Evolutionary conservation across 2,113 vertebrate genomes (phyloP).

Genomic region (Hypocryptadius cinnamomeus): DNA sequence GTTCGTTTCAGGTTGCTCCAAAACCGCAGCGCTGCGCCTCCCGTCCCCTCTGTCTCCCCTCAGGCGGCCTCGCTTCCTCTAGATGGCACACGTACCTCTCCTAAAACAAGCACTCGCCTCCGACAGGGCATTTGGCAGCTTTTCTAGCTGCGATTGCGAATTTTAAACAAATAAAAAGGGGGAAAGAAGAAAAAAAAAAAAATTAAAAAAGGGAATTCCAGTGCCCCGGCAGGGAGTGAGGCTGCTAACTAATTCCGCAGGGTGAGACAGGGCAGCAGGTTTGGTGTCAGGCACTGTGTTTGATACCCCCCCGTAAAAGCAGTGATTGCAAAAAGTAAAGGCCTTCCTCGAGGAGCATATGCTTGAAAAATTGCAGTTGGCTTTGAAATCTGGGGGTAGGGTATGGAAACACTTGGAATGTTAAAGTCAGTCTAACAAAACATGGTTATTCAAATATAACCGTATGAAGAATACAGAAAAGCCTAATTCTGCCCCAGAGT

Average conservation of each 20-base stretch:
- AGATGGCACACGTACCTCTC: not conserved
- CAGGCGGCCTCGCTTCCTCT: not conserved
- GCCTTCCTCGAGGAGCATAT: not conserved
- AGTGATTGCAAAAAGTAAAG: not conserved
- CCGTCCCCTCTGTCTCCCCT: fast-evolving
- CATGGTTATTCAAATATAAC: fast-evolving
- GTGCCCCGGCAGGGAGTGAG: not conserved
- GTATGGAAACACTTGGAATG: not conserved
- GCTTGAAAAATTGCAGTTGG: not conserved
- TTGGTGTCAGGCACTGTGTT: not conserved
- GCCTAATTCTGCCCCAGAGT: too few relatives aligned
- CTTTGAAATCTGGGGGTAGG: not conserved
- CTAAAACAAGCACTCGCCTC: not conserved
- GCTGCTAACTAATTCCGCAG: fast-evolving
- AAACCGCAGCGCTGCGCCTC: fast-evolving
- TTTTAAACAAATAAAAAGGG: not conserved
- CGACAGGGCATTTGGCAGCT: fast-evolving
- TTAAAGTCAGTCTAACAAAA: not conserved
- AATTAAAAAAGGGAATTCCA: too few relatives aligned
- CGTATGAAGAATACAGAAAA: not conserved
- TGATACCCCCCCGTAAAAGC: not conserved
- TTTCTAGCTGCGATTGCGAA: not conserved
- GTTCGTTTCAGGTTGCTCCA: not conserved
- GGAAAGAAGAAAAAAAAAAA: too few relatives aligned
- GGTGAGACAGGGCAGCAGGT: fast-evolving